phyloP scores from a whole-genome alignment of 2,888 invertebrate genomes.

The Philopedon plagiatum region DNA sequence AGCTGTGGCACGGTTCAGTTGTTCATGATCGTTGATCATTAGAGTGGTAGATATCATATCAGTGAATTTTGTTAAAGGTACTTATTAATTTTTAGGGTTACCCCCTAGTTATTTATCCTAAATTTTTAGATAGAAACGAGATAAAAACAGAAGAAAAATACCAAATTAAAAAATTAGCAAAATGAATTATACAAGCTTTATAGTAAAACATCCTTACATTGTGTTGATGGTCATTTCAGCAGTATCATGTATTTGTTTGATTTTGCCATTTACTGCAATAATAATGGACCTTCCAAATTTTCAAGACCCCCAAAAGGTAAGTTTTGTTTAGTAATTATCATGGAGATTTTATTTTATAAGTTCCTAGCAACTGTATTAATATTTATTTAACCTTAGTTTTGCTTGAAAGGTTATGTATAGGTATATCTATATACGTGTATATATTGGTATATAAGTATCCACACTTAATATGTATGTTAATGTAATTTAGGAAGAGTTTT shows the following conservation, averaged over 20 bases:
- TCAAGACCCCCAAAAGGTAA: constrained; percentile 87
- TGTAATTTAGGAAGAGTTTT: too few species aligned
- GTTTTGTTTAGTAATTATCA: constrained; percentile 39
- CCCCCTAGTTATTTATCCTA: constrained; percentile 6
- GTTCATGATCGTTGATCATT: not conserved
- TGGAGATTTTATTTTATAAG: too few species aligned
- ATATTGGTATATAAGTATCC: too few species aligned
- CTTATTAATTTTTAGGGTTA: not conserved
- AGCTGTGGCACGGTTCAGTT: constrained; percentile 1
- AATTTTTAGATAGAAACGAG: constrained; percentile 21
- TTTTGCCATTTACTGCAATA: constrained; percentile 76
- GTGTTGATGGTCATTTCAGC: constrained; percentile 76
- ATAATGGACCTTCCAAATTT: constrained; percentile 82
- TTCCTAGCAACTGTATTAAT: too few species aligned
- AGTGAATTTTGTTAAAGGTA: not conserved
- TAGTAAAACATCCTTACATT: constrained; percentile 79
- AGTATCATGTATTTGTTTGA: constrained; percentile 77
- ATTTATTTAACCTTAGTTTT: too few species aligned
- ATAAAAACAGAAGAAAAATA: constrained; percentile 22
- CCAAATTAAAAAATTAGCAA: constrained; percentile 4
- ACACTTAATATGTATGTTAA: too few species aligned
- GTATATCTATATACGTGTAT: too few species aligned
- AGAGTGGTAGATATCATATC: not conserved
- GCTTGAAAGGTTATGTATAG: too few species aligned
- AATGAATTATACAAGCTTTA: constrained; percentile 67